phyloP scores from a whole-genome alignment of 2,113 vertebrate genomes.

The Herpailurus yagouaroundi region DNA sequence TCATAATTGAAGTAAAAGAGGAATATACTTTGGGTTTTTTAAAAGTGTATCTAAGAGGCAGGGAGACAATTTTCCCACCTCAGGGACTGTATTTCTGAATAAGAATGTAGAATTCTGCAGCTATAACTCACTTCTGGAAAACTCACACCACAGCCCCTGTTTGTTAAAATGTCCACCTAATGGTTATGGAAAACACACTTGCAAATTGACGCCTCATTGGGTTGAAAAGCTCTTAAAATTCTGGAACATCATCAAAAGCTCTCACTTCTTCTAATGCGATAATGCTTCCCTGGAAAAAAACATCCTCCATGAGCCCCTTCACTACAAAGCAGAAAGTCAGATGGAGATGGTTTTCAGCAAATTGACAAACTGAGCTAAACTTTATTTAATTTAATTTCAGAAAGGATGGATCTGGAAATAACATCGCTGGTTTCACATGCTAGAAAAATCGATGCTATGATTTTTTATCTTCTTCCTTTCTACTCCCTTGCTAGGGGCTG shows the following conservation, averaged over 20 bases:
- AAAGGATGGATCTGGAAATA: conserved; percentile 83
- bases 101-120: not conserved
- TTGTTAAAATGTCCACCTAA: conserved; percentile 44
- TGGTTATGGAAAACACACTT: conserved; percentile 31
- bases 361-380: conserved; percentile 78
- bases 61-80: not conserved
- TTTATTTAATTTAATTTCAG: conserved; percentile 78
- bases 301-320: not conserved
- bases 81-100: not conserved
- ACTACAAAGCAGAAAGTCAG: conserved; percentile 47
- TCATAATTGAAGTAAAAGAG: conserved; percentile 64
- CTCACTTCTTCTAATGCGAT: conserved; percentile 56
- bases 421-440: conserved; percentile 80
- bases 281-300: not conserved
- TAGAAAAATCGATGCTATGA: conserved; percentile 84
- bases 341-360: conserved; percentile 69
- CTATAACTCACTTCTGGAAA: conserved; percentile 34
- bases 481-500: conserved; percentile 64
- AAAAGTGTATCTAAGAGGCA: not conserved
- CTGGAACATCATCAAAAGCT: conserved; percentile 58
- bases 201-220: conserved; percentile 57
- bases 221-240: conserved; percentile 74
- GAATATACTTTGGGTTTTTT: conserved; percentile 34
- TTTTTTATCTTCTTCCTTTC: conserved; percentile 82
- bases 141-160: not conserved